Percentiles rank a stretch among this genome's conserved stretches.
These are phyloP conservation scores for Orestias chungarensis DNA, from an alignment of 2,797 vertebrate species.

Conservation along the genomic window DNA sequence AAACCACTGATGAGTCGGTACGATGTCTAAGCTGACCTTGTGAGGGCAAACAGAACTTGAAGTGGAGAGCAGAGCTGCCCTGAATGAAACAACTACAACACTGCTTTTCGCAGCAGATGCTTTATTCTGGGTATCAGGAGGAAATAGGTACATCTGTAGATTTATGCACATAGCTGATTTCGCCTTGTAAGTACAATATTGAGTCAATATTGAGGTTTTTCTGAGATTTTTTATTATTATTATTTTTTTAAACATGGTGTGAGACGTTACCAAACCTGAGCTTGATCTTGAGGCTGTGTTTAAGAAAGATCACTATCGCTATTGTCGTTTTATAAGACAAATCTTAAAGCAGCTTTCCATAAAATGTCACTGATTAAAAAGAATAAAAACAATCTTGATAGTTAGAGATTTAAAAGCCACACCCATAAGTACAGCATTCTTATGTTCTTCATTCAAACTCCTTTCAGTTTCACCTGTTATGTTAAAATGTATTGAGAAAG, in stretches of 20 bases:
- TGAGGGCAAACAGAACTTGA: too few species aligned
- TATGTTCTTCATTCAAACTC: background rate
- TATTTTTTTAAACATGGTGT: slow-evolving; percentile 47
- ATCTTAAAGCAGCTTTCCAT: slow-evolving; percentile 31
- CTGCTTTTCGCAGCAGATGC: too few species aligned
- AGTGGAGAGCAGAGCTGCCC: background rate
- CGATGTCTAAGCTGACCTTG: too few species aligned
- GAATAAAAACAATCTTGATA: background rate
- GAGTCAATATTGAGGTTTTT: slow-evolving; percentile 33
- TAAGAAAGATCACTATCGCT: background rate
- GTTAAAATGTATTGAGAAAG: fast-evolving
- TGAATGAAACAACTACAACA: too few species aligned
- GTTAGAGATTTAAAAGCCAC: slow-evolving; percentile 30
- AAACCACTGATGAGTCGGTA: background rate
- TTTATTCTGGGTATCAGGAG: background rate
- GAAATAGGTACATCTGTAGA: background rate
- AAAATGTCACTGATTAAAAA: background rate
- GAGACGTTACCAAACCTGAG: fast-evolving
- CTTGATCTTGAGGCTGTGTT: slow-evolving; percentile 15
- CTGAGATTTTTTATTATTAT: too few species aligned
- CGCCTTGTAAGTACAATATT: background rate
- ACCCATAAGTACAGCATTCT: fast-evolving
- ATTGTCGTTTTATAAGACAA: slow-evolving; percentile 11
- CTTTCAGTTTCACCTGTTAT: background rate
- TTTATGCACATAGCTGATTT: background rate